phyloP scores from a whole-genome alignment of 1,140 invertebrate species.

The Eufriesea mexicana region DNA sequence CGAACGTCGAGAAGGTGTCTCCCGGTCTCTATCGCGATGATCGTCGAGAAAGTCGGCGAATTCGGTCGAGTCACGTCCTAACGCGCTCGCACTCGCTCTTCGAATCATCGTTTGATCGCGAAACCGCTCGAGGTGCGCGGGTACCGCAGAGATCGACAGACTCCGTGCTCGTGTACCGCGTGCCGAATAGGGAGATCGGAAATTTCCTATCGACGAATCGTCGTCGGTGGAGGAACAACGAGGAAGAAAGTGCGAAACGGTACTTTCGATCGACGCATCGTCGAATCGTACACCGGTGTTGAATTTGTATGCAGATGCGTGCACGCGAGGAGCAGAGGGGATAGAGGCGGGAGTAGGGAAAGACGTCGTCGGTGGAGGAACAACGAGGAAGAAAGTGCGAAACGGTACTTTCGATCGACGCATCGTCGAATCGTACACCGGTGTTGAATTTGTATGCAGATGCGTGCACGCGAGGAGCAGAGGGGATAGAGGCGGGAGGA shows the following conservation, averaged over 20 bases:
- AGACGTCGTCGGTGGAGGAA: neutral
- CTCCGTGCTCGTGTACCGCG: too few species aligned
- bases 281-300: neutral
- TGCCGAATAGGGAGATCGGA: neutral
- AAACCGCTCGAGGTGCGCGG: neutral
- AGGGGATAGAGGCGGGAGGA: neutral
- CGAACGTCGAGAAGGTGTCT: neutral
- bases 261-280: conserved; percentile 37
- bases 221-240: neutral
- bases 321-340: neutral
- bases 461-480: conserved; percentile 3
- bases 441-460: conserved; percentile 2
- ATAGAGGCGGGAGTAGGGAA: neutral
- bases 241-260: conserved; percentile 37
- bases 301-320: conserved; percentile 22
- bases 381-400: conserved; percentile 23
- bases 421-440: neutral
- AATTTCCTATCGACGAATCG: conserved; percentile 17
- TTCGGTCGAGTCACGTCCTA: neutral
- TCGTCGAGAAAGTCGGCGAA: conserved; percentile 3
- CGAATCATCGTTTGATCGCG: neutral
- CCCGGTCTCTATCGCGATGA: neutral
- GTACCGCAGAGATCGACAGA: neutral
- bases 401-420: conserved; percentile 40
- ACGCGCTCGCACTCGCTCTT: neutral